Base-by-base conservation (phyloP, 1,140 invertebrate species). In the Drosophila pseudoobscura region DNA sequence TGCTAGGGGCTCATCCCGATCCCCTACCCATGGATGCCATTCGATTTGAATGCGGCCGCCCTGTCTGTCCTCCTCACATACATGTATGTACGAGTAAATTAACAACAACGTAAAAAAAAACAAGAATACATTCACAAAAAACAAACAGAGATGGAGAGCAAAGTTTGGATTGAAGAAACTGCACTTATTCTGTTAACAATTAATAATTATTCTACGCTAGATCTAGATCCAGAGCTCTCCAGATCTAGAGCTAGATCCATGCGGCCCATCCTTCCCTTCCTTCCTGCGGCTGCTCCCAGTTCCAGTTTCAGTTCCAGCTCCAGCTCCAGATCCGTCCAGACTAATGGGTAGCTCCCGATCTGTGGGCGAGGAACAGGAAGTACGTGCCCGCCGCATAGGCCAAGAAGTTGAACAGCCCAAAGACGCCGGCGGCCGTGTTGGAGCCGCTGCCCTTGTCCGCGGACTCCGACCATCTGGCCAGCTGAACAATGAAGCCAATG, bases 371-470 rank as follows among this genome's bases (percentile, higher is more conserved):
- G 92, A 94, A 96, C 47, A 97, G 92, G 75, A 96, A 94, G 88
- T 95, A 97, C 5, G 95, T 92, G 54, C 95, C 96, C 44, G 94
- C 94, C 2, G 92, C 96, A 77, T 97, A 97, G 5, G 94, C 95
- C 41, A 95, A 63, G n/a, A 95, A 95, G 90, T 97, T 97, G 91
- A 97, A 95, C 1, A 97, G 91, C 62, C 96, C 96, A 83, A 97
- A 97, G 20, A 95, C 96, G 82, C 95, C 96, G 68, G 95, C 96
- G 15, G 95, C 93, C 24, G 96, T 94, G 79, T 96, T 96, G 2
- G 92, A 82, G 9, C 92, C 92, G 65, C 91, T 90, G n/a, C 75
- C 76, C 15, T 78, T 59, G 0, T 50, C 69, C n/a, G 79, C 59
- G 1, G 88, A 75, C 0, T 92, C 91, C 7, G 94, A 92, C 91